Percentiles rank a stretch among this genome's conserved stretches.
phyloP scores from a whole-genome alignment of 1,140 invertebrate species.

The Scaptomyza hsui region DNA sequence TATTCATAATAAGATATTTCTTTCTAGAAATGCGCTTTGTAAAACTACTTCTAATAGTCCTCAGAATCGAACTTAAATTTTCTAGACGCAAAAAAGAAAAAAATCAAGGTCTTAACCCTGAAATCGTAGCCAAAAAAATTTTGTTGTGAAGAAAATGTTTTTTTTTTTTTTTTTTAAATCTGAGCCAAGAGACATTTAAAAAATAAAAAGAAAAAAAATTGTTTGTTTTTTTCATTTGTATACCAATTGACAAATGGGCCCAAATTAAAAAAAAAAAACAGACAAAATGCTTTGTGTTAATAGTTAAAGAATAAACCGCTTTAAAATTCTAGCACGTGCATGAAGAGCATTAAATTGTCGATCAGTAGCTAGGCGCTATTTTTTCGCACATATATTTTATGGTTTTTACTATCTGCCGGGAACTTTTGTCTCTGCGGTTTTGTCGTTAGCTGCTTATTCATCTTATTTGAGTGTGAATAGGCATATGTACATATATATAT shows the following conservation, averaged over 20 bases:
- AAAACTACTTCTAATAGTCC: too few species aligned
- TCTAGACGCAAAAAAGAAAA: too few species aligned
- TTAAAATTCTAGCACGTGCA: background rate
- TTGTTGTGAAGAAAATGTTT: background rate
- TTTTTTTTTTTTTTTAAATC: background rate
- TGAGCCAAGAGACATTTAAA: background rate
- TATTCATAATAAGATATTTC: too few species aligned
- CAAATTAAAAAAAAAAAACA: background rate
- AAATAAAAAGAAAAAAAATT: background rate
- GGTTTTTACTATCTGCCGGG: background rate
- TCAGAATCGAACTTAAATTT: too few species aligned
- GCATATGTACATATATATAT: constrained; percentile 13
- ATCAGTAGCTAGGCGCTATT: background rate
- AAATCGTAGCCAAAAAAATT: too few species aligned
- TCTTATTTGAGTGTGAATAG: constrained; percentile 5
- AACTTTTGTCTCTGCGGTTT: background rate
- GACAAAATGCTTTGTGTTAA: too few species aligned
- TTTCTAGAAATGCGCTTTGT: too few species aligned
- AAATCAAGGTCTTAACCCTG: too few species aligned
- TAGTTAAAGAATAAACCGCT: too few species aligned
- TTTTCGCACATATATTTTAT: background rate
- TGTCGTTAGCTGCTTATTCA: constrained; percentile 22
- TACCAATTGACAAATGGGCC: background rate
- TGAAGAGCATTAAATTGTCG: background rate
- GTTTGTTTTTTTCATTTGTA: too few species aligned